Conservation (phyloP, 2,797 vertebrate species). For the Rhinophrynus dorsalis region DNA sequence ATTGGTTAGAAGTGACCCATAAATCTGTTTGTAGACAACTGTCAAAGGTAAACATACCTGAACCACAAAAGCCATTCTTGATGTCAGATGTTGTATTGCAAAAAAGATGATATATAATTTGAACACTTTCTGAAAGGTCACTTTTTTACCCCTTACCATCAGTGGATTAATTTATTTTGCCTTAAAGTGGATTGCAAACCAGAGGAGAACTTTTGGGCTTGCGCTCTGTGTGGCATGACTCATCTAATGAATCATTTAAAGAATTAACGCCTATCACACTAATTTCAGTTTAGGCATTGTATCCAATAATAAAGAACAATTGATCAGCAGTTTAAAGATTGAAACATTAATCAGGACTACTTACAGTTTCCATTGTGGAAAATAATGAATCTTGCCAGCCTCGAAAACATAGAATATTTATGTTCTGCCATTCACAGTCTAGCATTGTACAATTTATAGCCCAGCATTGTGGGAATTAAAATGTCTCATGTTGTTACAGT, state of each 20-base stretch:
- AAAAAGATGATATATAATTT: too few relatives aligned
- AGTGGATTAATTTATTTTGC: not conserved
- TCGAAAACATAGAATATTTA: conserved; percentile 34
- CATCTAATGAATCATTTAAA: conserved; percentile 7
- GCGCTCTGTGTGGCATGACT: conserved; percentile 11
- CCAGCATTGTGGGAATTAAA: conserved; percentile 1
- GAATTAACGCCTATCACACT: conserved; percentile 2
- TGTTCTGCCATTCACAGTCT: conserved; percentile 8
- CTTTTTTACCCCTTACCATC: not conserved
- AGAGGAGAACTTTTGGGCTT: conserved; percentile 13
- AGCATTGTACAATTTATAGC: not conserved
- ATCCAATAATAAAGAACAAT: conserved; percentile 14
- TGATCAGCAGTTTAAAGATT: conserved; percentile 5
- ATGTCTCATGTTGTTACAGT: not conserved
- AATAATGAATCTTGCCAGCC: conserved; percentile 14
- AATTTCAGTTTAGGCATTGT: conserved; percentile 16
- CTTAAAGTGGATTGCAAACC: not conserved
- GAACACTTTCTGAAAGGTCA: not conserved
- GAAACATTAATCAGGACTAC: conserved; percentile 21
- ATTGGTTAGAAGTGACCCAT: too few relatives aligned
- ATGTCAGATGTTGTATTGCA: too few relatives aligned
- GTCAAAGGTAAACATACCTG: too few relatives aligned
- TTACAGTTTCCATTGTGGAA: conserved; percentile 8
- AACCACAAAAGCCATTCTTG: too few relatives aligned
- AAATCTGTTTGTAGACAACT: too few relatives aligned